Evolutionary conservation across 2,888 invertebrate genomes (phyloP).

Genomic region (Julus scandinavius): DNA sequence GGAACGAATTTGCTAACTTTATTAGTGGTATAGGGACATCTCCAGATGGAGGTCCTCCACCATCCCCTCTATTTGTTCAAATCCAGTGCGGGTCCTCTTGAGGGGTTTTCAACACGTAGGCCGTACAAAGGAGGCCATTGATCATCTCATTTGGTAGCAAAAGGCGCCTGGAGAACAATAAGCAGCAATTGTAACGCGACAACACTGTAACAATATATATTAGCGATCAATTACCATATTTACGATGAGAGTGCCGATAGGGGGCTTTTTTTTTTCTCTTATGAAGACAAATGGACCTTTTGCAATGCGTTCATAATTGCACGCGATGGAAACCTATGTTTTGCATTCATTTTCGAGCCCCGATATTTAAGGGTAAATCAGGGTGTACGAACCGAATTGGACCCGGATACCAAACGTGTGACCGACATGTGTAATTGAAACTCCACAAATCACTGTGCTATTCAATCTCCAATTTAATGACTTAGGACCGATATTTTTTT

Average conservation of each 20-base stretch:
- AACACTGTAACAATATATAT: constrained; percentile 44
- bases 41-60: constrained; percentile 30
- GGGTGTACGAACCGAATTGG: background rate
- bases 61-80: constrained; percentile 29
- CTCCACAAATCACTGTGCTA: background rate
- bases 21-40: constrained; percentile 7
- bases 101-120: constrained; percentile 20
- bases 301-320: constrained; percentile 24
- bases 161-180: constrained; percentile 47
- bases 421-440: background rate
- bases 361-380: constrained; percentile 11
- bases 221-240: constrained; percentile 49
- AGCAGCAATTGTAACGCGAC: constrained; percentile 25
- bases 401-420: background rate
- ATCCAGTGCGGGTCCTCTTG: background rate
- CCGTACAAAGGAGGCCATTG: constrained; percentile 5
- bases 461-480: background rate
- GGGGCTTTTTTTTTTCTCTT: background rate
- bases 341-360: background rate
- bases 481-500: background rate
- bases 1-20: constrained; percentile 34
- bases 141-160: constrained; percentile 19
- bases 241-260: background rate
- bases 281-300: constrained; percentile 25
- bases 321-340: constrained; percentile 17